phyloP scores from a whole-genome alignment of 2,113 vertebrate species.

The Parus major region DNA sequence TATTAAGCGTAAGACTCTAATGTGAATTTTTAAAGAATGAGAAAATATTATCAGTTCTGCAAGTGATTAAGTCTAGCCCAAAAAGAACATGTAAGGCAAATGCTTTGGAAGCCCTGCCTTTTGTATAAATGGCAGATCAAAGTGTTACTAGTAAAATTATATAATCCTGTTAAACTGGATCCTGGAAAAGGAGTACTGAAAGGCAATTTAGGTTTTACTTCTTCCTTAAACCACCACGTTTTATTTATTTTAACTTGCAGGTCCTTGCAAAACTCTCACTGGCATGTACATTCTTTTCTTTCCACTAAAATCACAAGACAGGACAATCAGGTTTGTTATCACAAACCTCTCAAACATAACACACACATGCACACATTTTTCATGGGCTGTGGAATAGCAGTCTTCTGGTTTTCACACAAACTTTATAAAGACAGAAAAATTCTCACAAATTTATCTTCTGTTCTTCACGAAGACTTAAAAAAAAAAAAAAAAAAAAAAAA shows the following conservation, averaged over 20 bases:
- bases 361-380: neutral
- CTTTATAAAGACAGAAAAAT: neutral
- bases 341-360: neutral
- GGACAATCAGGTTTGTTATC: constrained; percentile 34
- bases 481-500: neutral
- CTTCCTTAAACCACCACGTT: constrained; percentile 29
- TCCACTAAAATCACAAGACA: neutral
- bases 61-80: constrained; percentile 56
- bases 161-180: constrained; percentile 61
- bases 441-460: constrained; percentile 13
- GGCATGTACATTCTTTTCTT: neutral
- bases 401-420: neutral
- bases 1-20: constrained; percentile 29
- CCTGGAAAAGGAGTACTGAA: constrained; percentile 9
- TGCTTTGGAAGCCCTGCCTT: constrained; percentile 27
- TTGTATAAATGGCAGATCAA: constrained; percentile 62
- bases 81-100: constrained; percentile 32
- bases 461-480: neutral
- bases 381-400: neutral
- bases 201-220: constrained; percentile 17
- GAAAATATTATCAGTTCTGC: constrained; percentile 63
- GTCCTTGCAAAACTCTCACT: neutral
- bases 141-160: constrained; percentile 56
- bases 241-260: constrained; percentile 24
- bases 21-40: constrained; percentile 57